A percentile compares a stretch with the other conserved stretches of the same genome.
phyloP scores from a whole-genome alignment of 92 coral and sea anemone species.

The Chrysogorgia sp. region DNA sequence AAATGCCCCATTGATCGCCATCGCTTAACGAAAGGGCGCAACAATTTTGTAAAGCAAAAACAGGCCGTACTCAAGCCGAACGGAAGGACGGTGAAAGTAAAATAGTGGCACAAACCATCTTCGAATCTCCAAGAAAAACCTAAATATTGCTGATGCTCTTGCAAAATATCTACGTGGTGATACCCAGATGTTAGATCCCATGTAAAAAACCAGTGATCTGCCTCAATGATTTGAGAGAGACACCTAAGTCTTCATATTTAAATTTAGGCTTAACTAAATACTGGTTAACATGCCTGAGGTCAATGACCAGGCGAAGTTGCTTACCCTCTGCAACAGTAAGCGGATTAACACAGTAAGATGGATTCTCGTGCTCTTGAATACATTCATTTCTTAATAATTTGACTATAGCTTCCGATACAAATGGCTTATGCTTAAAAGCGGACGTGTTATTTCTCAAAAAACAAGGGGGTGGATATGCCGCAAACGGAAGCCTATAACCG shows the following conservation, averaged over 20 bases:
- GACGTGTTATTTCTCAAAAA: slow-evolving; percentile 46
- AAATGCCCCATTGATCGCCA: slow-evolving; percentile 74
- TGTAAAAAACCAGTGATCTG: slow-evolving; percentile 65
- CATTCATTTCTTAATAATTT: slow-evolving; percentile 52
- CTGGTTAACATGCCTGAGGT: slow-evolving; percentile 57
- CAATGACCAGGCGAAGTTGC: slow-evolving; percentile 61
- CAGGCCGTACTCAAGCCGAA: slow-evolving; percentile 64
- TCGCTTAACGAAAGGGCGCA: slow-evolving; percentile 69
- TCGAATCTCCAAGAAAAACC: slow-evolving; percentile 69
- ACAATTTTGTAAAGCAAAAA: slow-evolving; percentile 67
- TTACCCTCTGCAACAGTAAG: slow-evolving; percentile 67
- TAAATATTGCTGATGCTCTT: slow-evolving; percentile 55
- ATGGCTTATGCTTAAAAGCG: slow-evolving; percentile 27
- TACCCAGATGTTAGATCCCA: slow-evolving; percentile 74
- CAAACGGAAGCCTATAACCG: slow-evolving; percentile 61
- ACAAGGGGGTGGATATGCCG: slow-evolving; percentile 40
- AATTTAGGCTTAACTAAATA: slow-evolving; percentile 43
- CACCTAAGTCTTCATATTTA: slow-evolving; percentile 62
- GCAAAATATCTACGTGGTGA: slow-evolving; percentile 65
- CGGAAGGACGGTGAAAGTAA: slow-evolving; percentile 66
- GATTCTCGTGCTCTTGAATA: slow-evolving; percentile 48
- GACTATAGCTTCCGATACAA: slow-evolving; percentile 53
- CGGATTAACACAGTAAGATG: slow-evolving; percentile 64
- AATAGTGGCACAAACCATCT: slow-evolving; percentile 39
- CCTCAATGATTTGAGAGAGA: slow-evolving; percentile 65